Base-by-base conservation (phyloP, 1,140 invertebrate species). In the Varroa destructor region DNA sequence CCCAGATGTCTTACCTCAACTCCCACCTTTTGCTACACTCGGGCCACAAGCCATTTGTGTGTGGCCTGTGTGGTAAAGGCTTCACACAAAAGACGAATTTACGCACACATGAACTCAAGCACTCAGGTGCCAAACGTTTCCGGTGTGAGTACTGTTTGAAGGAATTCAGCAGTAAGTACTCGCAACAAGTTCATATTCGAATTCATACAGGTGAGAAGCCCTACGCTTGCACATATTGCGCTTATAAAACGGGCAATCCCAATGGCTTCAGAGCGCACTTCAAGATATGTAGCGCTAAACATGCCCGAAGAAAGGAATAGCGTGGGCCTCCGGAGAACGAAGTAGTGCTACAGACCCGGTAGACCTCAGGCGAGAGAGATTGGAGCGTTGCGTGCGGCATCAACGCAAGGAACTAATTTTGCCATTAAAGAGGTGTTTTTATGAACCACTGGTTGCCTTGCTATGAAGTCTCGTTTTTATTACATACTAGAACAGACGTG, bases 1-100 rank as follows among this genome's bases (percentile, higher is more conserved):
- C 61, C 1, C 61, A 67, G 46, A 67, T 67, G 61, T 67, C 61
- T 40, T 67, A 67, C 37, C 61, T 67, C 61, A 72, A 40, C 51
- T 43, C 42, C 3, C 71, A 72, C 64, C 51, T 57, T 37, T 46
- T 58, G 6, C 42, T 61, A 1, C 71, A 72, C 56, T 43, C 71
- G 40, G 73, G 73, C 40, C 56, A 56, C 43, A 82, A 80, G 76
- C 84, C 85, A 1, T 85, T 82, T 77, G 79, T 82, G 0, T 86
- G 85, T 74, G 77, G 83, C 77, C 77, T 84, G 54, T 86, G 85
- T 76, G 77, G 78, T 72, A 81, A 82, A 76, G 82, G 83, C 2
- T 86, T 86, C 76, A 85, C 84, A 75, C 84, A 84, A 77, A 82
- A 81, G 74, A 81, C 82, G 77, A 82, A 83, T 10, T 75, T 85